These are phyloP conservation scores for Hylaeus anthracinus DNA, from an alignment of 1,140 invertebrate species.

Conservation along the genomic window DNA sequence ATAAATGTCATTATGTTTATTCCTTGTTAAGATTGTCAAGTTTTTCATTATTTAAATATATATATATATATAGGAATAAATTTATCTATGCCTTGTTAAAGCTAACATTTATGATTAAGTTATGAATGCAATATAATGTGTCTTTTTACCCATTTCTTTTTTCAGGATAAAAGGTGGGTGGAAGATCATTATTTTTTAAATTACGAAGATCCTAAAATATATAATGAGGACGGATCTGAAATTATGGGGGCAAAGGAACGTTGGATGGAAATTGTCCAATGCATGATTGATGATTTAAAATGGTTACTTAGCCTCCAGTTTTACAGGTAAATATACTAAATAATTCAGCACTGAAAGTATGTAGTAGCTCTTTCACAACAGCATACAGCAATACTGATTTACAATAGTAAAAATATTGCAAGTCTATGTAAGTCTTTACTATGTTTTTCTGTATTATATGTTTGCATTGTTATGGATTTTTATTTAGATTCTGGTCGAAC, in stretches of 20 bases:
- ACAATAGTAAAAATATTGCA: neutral
- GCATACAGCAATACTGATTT: neutral
- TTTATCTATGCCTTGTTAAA: neutral
- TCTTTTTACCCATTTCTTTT: constrained; percentile 41
- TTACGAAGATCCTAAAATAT: constrained; percentile 73
- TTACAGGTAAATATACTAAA: constrained; percentile 73
- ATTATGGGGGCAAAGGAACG: constrained; percentile 80
- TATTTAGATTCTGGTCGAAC: constrained; percentile 91
- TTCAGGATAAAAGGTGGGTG: constrained; percentile 75
- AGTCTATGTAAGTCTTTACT: constrained; percentile 29
- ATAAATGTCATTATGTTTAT: constrained; percentile 6
- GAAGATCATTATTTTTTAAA: constrained; percentile 73
- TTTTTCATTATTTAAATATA: neutral
- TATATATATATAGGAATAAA: neutral
- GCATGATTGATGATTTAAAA: constrained; percentile 82
- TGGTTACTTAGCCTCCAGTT: constrained; percentile 82
- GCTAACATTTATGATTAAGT: neutral
- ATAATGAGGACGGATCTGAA: constrained; percentile 69
- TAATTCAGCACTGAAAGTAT: neutral
- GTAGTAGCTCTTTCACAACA: neutral
- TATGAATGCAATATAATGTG: neutral
- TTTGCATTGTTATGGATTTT: constrained; percentile 17
- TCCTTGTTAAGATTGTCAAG: neutral
- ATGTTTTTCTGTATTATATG: constrained; percentile 3
- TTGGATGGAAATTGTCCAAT: constrained; percentile 82